A percentile compares a stretch with the other conserved stretches of the same genome.
Conservation (phyloP, 2,888 invertebrate species). For the Branchipolynoe longqiensis region DNA sequence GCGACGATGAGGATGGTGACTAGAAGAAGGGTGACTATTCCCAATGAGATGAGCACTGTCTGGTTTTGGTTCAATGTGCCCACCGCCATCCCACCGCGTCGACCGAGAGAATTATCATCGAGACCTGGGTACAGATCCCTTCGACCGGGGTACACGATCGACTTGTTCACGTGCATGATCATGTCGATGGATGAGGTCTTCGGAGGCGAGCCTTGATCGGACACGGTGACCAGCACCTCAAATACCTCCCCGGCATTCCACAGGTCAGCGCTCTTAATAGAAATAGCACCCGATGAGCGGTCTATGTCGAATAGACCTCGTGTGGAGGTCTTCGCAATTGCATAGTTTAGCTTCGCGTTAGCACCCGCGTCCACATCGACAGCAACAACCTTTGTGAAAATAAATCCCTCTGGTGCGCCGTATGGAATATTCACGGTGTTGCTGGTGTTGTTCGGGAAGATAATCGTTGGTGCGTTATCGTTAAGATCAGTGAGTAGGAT, state of each 20-base stretch:
- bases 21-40: conserved; percentile 62
- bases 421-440: conserved; percentile 70
- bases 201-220: conserved; percentile 59
- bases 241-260: conserved; percentile 35
- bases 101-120: background rate
- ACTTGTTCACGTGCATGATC: conserved; percentile 60
- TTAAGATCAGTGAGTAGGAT: conserved; percentile 75
- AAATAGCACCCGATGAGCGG: conserved; percentile 81
- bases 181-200: conserved; percentile 61
- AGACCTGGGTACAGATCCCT: conserved; percentile 38
- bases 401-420: conserved; percentile 69
- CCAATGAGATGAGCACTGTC: conserved; percentile 64
- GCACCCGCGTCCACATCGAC: conserved; percentile 72
- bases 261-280: conserved; percentile 64
- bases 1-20: conserved; percentile 66
- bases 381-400: conserved; percentile 72
- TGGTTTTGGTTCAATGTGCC: conserved; percentile 47
- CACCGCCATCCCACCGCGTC: background rate
- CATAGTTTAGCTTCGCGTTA: conserved; percentile 72
- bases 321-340: conserved; percentile 78
- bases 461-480: conserved; percentile 75
- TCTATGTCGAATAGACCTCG: conserved; percentile 82
- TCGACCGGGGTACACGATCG: conserved; percentile 47
- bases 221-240: conserved; percentile 58
- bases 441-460: conserved; percentile 72